A percentile compares a stretch with the other conserved stretches of the same genome.
These are phyloP conservation scores for Drosophila pachea DNA, from an alignment of 1,140 invertebrate genomes.

Conservation along the genomic window DNA sequence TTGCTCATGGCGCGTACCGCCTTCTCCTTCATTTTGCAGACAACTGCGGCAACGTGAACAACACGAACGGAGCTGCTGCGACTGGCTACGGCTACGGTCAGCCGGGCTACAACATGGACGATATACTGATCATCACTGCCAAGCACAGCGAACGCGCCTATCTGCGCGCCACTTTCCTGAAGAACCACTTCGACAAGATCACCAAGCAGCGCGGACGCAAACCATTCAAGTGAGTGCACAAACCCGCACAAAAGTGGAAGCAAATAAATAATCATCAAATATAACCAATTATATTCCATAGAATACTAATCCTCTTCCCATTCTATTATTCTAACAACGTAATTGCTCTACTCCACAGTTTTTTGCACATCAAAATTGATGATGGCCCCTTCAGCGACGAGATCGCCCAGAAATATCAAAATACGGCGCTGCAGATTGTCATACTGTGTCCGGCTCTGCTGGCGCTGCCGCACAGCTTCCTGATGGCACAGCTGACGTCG, in stretches of 20 bases:
- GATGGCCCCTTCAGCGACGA: conserved; percentile 82
- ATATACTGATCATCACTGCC: conserved; percentile 88
- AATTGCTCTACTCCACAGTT: conserved; percentile 80
- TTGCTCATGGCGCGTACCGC: conserved; percentile 37
- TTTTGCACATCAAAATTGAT: conserved; percentile 86
- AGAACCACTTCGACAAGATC: conserved; percentile 89
- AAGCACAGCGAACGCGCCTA: conserved; percentile 86
- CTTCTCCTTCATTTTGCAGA: conserved; percentile 71
- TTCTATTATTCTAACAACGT: too few relatives aligned
- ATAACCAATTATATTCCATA: background rate
- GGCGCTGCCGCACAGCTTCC: conserved; percentile 81
- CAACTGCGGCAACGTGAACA: conserved; percentile 78
- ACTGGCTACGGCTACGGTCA: conserved; percentile 53
- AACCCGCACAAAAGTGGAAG: background rate
- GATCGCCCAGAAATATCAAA: conserved; percentile 81
- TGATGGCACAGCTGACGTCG: conserved; percentile 81
- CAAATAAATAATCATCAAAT: background rate
- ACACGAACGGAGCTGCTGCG: conserved; percentile 53
- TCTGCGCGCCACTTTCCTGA: conserved; percentile 89
- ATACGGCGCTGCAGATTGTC: conserved; percentile 86
- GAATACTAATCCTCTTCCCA: background rate
- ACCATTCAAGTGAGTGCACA: conserved; percentile 84
- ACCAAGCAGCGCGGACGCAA: conserved; percentile 86
- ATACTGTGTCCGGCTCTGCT: conserved; percentile 88
- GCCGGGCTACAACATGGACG: conserved; percentile 84